Conservation (phyloP, 2,113 vertebrate genomes). For the Crotalus helleri region DNA sequence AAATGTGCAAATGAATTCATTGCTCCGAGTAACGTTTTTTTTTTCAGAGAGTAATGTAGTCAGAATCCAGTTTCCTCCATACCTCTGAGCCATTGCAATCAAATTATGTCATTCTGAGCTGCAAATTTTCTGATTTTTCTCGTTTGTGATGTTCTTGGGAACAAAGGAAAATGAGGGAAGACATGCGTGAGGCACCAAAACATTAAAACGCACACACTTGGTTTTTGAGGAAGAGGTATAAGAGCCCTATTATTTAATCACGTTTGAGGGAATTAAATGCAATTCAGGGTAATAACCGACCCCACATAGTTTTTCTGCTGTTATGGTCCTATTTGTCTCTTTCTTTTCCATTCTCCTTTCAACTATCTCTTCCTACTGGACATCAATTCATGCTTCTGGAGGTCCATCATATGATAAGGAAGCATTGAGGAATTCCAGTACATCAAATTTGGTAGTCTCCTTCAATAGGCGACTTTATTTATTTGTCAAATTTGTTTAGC, state of each 20-base stretch:
- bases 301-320: neutral
- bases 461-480: neutral
- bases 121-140: constrained; percentile 20
- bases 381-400: too few relatives aligned
- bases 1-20: constrained; percentile 30
- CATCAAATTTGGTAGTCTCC: too few relatives aligned
- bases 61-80: constrained; percentile 30
- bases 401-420: neutral
- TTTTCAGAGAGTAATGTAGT: neutral
- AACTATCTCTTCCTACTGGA: neutral
- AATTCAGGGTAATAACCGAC: neutral
- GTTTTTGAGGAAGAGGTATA: neutral
- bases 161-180: neutral
- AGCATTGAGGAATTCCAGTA: neutral
- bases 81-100: constrained; percentile 14
- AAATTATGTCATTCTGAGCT: constrained; percentile 23
- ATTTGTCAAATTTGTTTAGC: too few relatives aligned
- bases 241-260: neutral
- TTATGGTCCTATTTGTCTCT: neutral
- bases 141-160: neutral
- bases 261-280: neutral
- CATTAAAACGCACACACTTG: neutral
- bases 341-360: too few relatives aligned
- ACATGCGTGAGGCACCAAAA: neutral
- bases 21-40: constrained; percentile 25